A percentile compares a stretch with the other conserved stretches of the same genome.
Evolutionary conservation across 2,113 vertebrate species (phyloP).

Genomic region (Pao palembangensis): DNA sequence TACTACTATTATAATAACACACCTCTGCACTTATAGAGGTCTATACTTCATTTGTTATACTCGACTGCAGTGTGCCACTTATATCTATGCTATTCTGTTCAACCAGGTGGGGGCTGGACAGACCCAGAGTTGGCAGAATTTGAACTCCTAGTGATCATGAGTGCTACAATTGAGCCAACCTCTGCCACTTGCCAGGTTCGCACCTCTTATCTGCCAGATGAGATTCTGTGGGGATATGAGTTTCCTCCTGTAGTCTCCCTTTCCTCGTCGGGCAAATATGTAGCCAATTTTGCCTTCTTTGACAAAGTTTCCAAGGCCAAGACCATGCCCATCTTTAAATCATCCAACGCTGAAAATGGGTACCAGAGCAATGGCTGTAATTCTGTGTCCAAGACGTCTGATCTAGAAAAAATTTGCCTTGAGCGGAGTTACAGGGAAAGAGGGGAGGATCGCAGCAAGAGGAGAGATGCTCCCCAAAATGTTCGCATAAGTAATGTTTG

Average conservation of each 20-base stretch:
- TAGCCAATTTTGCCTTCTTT: slow-evolving; percentile 93
- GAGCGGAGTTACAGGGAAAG: slow-evolving; percentile 81
- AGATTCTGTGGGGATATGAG: slow-evolving; percentile 98
- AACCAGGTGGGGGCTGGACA: slow-evolving; percentile 69
- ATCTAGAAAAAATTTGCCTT: slow-evolving; percentile 84
- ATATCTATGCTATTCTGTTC: background rate
- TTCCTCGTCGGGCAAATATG: slow-evolving; percentile 92
- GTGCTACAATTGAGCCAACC: slow-evolving; percentile 92
- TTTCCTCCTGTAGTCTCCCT: slow-evolving; percentile 92
- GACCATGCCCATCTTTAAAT: slow-evolving; percentile 68
- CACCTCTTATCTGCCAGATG: slow-evolving; percentile 94
- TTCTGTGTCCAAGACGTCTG: slow-evolving; percentile 54
- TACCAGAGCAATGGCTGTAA: slow-evolving; percentile 61
- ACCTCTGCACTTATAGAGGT: too few relatives aligned
- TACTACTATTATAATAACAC: too few relatives aligned
- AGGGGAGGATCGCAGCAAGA: slow-evolving; percentile 37
- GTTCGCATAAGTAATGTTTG: slow-evolving; percentile 92
- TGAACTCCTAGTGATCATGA: slow-evolving; percentile 92
- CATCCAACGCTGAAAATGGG: slow-evolving; percentile 58
- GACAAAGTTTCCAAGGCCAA: slow-evolving; percentile 89
- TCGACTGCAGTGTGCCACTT: background rate
- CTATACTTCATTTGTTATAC: background rate
- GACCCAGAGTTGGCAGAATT: slow-evolving; percentile 88
- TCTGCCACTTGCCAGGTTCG: slow-evolving; percentile 95
- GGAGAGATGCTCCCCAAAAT: slow-evolving; percentile 80